These are phyloP conservation scores for Atrina japonica DNA, from an alignment of 2,888 invertebrate species.

Conservation along the genomic window DNA sequence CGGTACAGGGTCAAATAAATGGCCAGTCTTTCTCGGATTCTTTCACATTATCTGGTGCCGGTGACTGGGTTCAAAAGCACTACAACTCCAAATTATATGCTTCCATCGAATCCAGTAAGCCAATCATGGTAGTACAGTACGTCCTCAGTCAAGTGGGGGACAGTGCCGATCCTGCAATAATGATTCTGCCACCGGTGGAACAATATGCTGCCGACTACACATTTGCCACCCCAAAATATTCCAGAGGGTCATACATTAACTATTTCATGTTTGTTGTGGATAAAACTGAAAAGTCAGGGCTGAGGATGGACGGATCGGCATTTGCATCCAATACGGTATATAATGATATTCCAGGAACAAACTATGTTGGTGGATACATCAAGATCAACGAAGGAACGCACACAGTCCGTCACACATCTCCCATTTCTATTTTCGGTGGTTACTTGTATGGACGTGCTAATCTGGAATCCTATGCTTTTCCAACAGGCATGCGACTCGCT, in stretches of 20 bases:
- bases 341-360: conserved; percentile 48
- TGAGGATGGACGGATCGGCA: conserved; percentile 44
- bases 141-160: conserved; percentile 59
- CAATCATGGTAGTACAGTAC: conserved; percentile 61
- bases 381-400: conserved; percentile 55
- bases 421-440: conserved; percentile 60
- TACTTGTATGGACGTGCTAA: conserved; percentile 63
- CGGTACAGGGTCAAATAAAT: conserved; percentile 37
- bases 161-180: conserved; percentile 66
- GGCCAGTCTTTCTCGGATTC: conserved; percentile 20
- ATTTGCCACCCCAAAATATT: conserved; percentile 60
- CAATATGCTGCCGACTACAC: conserved; percentile 64
- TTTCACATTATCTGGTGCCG: conserved; percentile 31
- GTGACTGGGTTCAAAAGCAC: conserved; percentile 32
- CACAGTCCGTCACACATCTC: conserved; percentile 52
- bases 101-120: conserved; percentile 45
- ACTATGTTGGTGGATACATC: conserved; percentile 49
- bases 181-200: conserved; percentile 61
- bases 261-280: conserved; percentile 59
- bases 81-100: conserved; percentile 46
- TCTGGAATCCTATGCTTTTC: conserved; percentile 65
- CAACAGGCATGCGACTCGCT: conserved; percentile 61
- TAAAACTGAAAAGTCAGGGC: conserved; percentile 44
- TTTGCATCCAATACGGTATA: conserved; percentile 42
- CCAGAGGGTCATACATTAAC: conserved; percentile 49